Percentiles rank a stretch among this genome's conserved stretches.
Conservation (phyloP, 2,113 vertebrate genomes). For the Elephantulus edwardii region DNA sequence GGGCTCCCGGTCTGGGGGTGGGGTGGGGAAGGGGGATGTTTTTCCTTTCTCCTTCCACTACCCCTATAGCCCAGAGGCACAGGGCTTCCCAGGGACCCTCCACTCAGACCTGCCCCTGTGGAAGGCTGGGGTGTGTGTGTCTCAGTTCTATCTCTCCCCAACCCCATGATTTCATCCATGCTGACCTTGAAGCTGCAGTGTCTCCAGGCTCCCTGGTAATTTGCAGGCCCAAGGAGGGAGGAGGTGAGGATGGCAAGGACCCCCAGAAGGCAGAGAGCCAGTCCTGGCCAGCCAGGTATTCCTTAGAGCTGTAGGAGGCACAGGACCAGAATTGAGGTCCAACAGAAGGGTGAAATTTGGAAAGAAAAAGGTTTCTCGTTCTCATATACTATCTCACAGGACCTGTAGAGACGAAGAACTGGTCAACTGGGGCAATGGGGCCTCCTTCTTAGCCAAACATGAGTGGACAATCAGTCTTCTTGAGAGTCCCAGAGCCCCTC, state of each 20-base stretch:
- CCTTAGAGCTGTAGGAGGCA: neutral
- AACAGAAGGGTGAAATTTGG: neutral
- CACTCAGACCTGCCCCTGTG: neutral
- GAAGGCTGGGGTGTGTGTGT: neutral
- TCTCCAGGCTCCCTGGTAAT: neutral
- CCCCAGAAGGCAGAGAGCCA: neutral
- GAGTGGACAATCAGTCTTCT: neutral
- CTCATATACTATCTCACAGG: neutral
- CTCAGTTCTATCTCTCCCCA: neutral
- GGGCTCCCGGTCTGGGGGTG: slow-evolving; percentile 55
- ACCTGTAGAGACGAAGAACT: neutral
- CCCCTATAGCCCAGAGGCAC: neutral
- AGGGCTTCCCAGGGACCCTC: neutral
- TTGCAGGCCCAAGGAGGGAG: neutral
- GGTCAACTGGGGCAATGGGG: neutral
- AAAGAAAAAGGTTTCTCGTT: neutral
- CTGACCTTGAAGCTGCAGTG: slow-evolving; percentile 48
- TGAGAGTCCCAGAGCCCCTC: fast-evolving
- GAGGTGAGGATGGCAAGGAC: neutral
- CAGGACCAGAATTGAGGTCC: neutral
- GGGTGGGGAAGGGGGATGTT: slow-evolving; percentile 37
- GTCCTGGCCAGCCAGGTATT: neutral
- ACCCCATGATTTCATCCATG: neutral
- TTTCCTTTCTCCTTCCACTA: neutral
- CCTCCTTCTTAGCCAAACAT: neutral